Percentiles rank a stretch among this genome's conserved stretches.
phyloP scores from a whole-genome alignment of 2,888 invertebrate genomes.

The Caenorhabditis zanzibari region DNA sequence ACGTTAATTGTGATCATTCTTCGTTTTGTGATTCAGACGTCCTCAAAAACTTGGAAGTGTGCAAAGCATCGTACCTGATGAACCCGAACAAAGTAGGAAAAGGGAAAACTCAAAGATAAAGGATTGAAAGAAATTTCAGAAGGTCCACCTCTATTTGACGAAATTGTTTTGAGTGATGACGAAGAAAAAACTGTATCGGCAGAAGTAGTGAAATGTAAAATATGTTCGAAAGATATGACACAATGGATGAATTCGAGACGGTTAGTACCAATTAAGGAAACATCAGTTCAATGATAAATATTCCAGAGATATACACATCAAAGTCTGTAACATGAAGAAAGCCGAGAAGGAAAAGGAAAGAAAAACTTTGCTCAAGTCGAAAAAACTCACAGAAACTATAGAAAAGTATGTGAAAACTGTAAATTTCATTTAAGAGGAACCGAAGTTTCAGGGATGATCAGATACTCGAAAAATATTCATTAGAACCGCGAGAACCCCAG shows the following conservation, averaged over 20 bases:
- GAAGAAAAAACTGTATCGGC: conserved; percentile 9
- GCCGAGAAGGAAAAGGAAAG: conserved; percentile 10
- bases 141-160: conserved; percentile 19
- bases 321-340: conserved; percentile 29
- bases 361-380: conserved; percentile 2
- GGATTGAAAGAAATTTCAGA: conserved; percentile 1
- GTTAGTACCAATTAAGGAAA: neutral
- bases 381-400: conserved; percentile 36
- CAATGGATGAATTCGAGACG: conserved; percentile 37
- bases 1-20: neutral
- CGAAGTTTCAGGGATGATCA: conserved; percentile 18
- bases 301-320: conserved; percentile 49
- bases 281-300: neutral
- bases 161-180: conserved; percentile 53
- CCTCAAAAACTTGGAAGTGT: conserved; percentile 52
- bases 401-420: conserved; percentile 17
- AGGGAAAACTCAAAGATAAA: too few species aligned
- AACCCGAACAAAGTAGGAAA: conserved; percentile 21
- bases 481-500: neutral
- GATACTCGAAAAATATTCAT: neutral
- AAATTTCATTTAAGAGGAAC: neutral
- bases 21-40: conserved; percentile 23
- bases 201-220: conserved; percentile 28
- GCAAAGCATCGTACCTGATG: conserved; percentile 41
- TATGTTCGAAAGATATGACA: conserved; percentile 49